Evolutionary conservation across 2,113 vertebrate genomes (phyloP), one percentile per base, ranked within the genome.

Genomic region (Onychorhynchus coronatus): DNA sequence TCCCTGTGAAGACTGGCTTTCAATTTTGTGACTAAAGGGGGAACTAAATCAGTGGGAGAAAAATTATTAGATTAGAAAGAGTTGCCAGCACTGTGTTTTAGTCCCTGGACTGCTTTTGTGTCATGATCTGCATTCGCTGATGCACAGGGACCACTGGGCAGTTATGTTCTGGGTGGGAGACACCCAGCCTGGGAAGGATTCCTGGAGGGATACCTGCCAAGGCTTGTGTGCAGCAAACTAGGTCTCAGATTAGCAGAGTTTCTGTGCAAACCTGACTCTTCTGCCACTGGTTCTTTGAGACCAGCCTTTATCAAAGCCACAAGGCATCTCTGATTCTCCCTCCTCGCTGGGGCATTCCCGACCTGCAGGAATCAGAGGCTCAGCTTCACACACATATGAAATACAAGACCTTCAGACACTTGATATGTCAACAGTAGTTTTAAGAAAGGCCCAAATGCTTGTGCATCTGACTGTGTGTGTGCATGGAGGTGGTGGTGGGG

Each of bases 401-500:
- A 86, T 44, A 86, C 68, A 59, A 88, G 53, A 66, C 30, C 30
- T 85, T 82, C 75, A 62, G 71, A 84, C 22, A 59, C 17, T 21
- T 65, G 49, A 39, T 55, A 71, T 5, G 53, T 49, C 67, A 49
- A 70, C 84, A 84, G 20, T 24, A 46, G 59, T 84, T 91, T 55
- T 74, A 88, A 35, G 65, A 84, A 85, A 70, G 56, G 73, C 65
- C 65, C 22, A 90, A 88, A 83, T 6, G 6, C 39, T 85, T 17
- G 1, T 11, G 35, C 3, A 11, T 59, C 47, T 14, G 53, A 46
- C 47, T 53, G 1, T 27, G 23, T 25, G 20, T 22, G 61, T 22
- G 41, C 0, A 0, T 53, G 18, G 46, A 52, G 47, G 22, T 14
- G 39, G 19, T 6, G 12, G 27, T 7, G 18, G 7, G 10, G 14